Evolutionary conservation across 2,888 invertebrate species (phyloP), one percentile per base, ranked within the genome.

Genomic region (Aphodius granarius): DNA sequence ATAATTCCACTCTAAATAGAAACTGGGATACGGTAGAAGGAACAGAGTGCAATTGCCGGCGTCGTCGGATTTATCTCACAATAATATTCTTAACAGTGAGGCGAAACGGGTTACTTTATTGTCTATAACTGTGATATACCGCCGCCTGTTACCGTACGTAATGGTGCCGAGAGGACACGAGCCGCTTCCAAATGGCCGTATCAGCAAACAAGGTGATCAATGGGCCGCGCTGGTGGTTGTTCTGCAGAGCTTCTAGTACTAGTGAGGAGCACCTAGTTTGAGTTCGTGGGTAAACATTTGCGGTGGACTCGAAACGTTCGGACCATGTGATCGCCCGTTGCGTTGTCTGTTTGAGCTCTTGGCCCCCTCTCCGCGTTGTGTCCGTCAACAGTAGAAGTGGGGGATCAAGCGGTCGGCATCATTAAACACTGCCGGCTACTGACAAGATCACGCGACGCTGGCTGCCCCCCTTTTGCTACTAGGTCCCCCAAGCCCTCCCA

Each of bases 221-320:
- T 72, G 63, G 63, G 63, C 63, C 18, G 20, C 20, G 68, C 20
- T 68, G 68, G 68, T 68, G 65, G n/a, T n/a, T n/a, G n/a, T n/a
- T n/a, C n/a, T n/a, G 43, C 43, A 43, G 43, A 3, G 68, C 22
- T 68, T 68, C 68, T 68, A 63, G 72, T 72, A 62, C 63, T 43
- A 20, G 18, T n/a, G 68, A 68, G 68, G 68, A 20, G 68, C 68
- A 21, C 68, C 20, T 65, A n/a, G 63, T 72, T 20, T 63, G 72
- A 68, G 68, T 68, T 72, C 20, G 72, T 20, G 21, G 63, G 20
- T 62, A 72, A 72, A 72, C 72, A 72, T 72, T 72, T 72, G 72
- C 63, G 72, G 72, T 62, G 63, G 63, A 72, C 72, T 72, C 63
- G 72, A 62, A 72, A 62, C 62, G 63, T 19, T 22, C 22, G 68